A percentile compares a stretch with the other conserved stretches of the same genome.
These are phyloP conservation scores for Arremon brunneinucha DNA, from an alignment of 2,797 vertebrate genomes.

Conservation along the genomic window DNA sequence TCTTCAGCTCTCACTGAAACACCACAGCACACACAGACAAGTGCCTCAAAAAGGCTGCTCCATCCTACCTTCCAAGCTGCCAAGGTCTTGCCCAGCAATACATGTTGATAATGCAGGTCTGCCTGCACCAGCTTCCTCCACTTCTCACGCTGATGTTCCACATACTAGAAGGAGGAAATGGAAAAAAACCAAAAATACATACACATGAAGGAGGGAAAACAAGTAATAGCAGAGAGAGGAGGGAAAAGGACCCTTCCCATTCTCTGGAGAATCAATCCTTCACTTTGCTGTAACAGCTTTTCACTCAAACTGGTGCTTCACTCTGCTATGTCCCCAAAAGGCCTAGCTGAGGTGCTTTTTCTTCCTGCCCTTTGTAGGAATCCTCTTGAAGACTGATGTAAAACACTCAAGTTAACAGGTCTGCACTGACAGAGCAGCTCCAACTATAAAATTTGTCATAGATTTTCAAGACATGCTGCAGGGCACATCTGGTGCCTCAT, in stretches of 20 bases:
- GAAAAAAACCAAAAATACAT: rapidly evolving
- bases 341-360: background rate
- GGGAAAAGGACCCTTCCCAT: background rate
- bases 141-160: conserved; percentile 68
- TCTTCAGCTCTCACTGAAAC: background rate
- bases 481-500: background rate
- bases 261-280: background rate
- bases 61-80: conserved; percentile 81
- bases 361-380: background rate
- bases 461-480: background rate
- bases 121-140: conserved; percentile 66
- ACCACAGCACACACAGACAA: background rate
- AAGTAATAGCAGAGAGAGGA: background rate
- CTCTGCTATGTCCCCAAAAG: background rate
- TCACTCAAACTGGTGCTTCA: background rate
- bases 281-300: background rate
- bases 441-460: background rate
- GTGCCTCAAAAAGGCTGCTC: background rate
- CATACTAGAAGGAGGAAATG: conserved; percentile 67
- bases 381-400: background rate
- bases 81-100: conserved; percentile 70
- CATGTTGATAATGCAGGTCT: conserved; percentile 60
- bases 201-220: background rate
- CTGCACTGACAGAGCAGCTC: background rate
- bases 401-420: background rate